Evolutionary conservation across 2,888 invertebrate species (phyloP).

Genomic region (Podotricha telesiphe): DNA sequence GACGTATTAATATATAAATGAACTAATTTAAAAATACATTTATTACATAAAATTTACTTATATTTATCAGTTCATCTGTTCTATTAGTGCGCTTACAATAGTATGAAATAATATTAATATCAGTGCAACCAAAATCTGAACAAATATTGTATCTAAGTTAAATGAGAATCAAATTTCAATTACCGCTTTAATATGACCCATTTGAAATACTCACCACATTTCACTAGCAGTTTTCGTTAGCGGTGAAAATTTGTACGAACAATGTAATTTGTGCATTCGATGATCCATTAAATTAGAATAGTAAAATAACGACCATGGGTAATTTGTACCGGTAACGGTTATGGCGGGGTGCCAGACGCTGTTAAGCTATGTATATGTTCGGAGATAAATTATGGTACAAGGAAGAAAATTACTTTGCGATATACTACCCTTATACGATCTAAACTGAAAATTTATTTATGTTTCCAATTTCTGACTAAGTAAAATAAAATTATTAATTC

Average conservation of each 20-base stretch:
- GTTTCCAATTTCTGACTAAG: neutral
- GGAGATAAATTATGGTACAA: constrained; percentile 37
- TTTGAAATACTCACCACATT: constrained; percentile 21
- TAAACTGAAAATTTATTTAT: constrained; percentile 4
- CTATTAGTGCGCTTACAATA: no score
- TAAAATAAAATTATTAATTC: no score
- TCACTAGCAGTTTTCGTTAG: constrained; percentile 20
- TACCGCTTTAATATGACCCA: constrained; percentile 3
- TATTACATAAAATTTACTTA: no score
- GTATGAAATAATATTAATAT: neutral
- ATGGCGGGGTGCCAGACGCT: constrained; percentile 43
- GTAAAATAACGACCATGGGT: constrained; percentile 56
- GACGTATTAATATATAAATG: no score
- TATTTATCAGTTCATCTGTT: neutral
- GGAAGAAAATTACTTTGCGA: constrained; percentile 37
- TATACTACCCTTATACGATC: constrained; percentile 1
- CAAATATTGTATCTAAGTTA: constrained; percentile 13
- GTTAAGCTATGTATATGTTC: constrained; percentile 31
- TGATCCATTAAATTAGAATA: constrained; percentile 53
- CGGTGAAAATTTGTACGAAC: constrained; percentile 23
- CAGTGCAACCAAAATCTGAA: neutral
- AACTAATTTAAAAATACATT: no score
- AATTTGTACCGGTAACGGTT: constrained; percentile 51
- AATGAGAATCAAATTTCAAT: constrained; percentile 19
- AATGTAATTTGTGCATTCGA: constrained; percentile 32